phyloP scores from a whole-genome alignment of 2,113 vertebrate species.

The Engystomops pustulosus region DNA sequence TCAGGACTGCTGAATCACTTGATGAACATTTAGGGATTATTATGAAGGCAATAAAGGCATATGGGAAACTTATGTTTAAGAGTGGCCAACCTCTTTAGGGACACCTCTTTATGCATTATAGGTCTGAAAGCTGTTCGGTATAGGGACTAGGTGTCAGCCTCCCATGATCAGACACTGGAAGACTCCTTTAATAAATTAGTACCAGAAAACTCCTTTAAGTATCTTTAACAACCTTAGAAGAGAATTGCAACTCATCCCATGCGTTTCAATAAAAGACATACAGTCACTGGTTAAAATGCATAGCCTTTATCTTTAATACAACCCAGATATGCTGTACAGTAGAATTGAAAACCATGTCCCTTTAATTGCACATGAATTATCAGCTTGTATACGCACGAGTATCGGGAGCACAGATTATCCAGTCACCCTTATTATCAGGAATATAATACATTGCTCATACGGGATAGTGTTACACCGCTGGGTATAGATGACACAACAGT shows the following conservation, averaged over 20 bases:
- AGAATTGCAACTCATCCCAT: neutral
- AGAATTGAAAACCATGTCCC: conserved; percentile 20
- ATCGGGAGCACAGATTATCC: neutral
- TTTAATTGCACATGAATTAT: conserved; percentile 22
- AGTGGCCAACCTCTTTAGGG: too few species aligned
- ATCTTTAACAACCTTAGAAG: neutral
- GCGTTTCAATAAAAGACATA: neutral
- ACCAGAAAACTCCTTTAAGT: too few species aligned
- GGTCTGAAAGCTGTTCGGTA: too few species aligned
- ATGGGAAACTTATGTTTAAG: too few species aligned
- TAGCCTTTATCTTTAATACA: conserved; percentile 51
- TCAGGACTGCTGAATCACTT: too few species aligned
- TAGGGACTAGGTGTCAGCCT: too few species aligned
- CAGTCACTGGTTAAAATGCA: conserved; percentile 28
- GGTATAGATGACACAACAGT: neutral
- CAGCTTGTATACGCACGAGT: neutral
- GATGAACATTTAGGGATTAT: too few species aligned
- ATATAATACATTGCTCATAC: conserved; percentile 20
- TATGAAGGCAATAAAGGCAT: too few species aligned
- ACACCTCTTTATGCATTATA: too few species aligned
- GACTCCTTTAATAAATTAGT: too few species aligned
- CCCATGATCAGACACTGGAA: too few species aligned
- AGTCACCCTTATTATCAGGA: neutral
- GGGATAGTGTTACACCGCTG: neutral
- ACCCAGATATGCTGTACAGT: conserved; percentile 44